Evolutionary conservation across 2,888 invertebrate genomes (phyloP), one percentile per base, ranked within the genome.

Genomic region (Galeopsomyia nigrocyanea): DNA sequence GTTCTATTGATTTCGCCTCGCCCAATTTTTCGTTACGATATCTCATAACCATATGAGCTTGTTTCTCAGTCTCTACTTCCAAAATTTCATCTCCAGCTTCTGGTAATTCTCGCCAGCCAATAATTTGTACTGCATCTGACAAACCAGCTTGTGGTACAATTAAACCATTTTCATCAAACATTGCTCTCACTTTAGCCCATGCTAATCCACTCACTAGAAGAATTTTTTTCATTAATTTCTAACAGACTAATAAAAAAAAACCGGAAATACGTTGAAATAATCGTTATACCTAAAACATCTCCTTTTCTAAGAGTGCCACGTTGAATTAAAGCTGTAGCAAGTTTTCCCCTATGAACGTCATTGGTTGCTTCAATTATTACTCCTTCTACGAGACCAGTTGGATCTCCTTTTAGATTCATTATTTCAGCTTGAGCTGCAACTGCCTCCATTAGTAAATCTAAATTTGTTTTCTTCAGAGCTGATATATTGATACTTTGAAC

Each of bases 21-120:
- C 90, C 89, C 50, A 90, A 87, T 79, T 91, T 88, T 16, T 87
- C 86, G 79, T 91, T 88, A 0, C 97, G 90, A 84, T 89, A 91
- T 56, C 88, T 88, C 76, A 95, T 87, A 5, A 94, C 92, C 75
- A 91, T 89, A 77, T 89, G 87, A 0, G 93, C 93, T 73, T 90
- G 89, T 88, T 90, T 92, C 90, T 94, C 95, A 1, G 89, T 90
- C 75, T 90, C 90, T 3, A 97, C 96, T 88, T 98, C 93, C 7
- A 97, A 86, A 49, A 98, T 92, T 65, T 91, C 88, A 78, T 98
- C 97, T 0, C 99, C 99, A 14, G 97, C 95, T 0, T 92, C 84
- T 0, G 99, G 99, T 77, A 98, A 82, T 77, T 93, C 93, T 77
- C 91, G 90, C 99, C 99, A 99, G 3, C 99, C 99, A 62, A 94